These are phyloP conservation scores for Acromyrmex heyeri DNA, from an alignment of 1,140 invertebrate species.

Conservation along the genomic window DNA sequence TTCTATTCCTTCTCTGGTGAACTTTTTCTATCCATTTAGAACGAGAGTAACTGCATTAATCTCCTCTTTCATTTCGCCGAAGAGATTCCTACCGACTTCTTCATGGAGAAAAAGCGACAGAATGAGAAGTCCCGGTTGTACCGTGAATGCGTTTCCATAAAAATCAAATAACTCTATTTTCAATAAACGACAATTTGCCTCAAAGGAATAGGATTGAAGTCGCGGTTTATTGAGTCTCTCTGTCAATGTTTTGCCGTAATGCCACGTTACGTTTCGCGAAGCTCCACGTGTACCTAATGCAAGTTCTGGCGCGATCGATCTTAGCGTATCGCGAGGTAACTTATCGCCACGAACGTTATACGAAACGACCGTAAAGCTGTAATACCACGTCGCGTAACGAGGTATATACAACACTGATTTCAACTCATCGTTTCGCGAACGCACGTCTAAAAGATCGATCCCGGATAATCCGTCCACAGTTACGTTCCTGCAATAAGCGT, in stretches of 20 bases:
- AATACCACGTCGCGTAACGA: neutral
- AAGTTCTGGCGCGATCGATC: slow-evolving; percentile 38
- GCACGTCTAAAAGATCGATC: slow-evolving; percentile 28
- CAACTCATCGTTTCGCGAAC: slow-evolving; percentile 15
- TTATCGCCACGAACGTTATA: slow-evolving; percentile 27
- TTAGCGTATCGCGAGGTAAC: slow-evolving; percentile 40
- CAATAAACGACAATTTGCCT: slow-evolving; percentile 52
- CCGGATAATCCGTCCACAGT: slow-evolving; percentile 65
- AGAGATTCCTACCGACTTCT: slow-evolving; percentile 42
- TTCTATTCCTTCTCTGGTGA: slow-evolving; percentile 12
- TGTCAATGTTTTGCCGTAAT: slow-evolving; percentile 52
- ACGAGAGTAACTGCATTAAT: slow-evolving; percentile 45
- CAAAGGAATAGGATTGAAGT: slow-evolving; percentile 43
- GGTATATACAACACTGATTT: neutral
- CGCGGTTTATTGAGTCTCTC: slow-evolving; percentile 45
- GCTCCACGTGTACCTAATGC: slow-evolving; percentile 52
- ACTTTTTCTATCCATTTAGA: slow-evolving; percentile 41
- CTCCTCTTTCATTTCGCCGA: slow-evolving; percentile 47
- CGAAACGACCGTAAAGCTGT: slow-evolving; percentile 52
- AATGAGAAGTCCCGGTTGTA: slow-evolving; percentile 41
- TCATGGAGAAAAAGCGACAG: slow-evolving; percentile 5
- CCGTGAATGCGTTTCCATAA: slow-evolving; percentile 36
- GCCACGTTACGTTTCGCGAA: slow-evolving; percentile 48
- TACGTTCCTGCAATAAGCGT: slow-evolving; percentile 44
- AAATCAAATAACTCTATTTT: slow-evolving; percentile 58